phyloP scores from a whole-genome alignment of 2,113 vertebrate species.

The Sinocyclocheilus grahami region DNA sequence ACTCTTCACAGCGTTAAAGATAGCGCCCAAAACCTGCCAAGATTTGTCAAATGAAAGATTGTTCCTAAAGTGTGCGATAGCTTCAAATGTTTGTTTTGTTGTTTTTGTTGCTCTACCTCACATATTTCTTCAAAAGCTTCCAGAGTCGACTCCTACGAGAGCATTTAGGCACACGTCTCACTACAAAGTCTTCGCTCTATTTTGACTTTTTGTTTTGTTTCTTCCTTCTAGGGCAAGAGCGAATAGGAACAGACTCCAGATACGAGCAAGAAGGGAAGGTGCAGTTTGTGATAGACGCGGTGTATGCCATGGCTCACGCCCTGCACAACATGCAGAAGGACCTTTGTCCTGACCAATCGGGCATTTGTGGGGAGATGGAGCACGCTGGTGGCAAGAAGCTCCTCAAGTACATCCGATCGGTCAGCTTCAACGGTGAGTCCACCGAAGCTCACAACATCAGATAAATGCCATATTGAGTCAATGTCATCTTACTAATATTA shows the following conservation, averaged over 20 bases:
- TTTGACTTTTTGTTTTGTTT: background rate
- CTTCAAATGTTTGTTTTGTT: background rate
- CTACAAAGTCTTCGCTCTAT: background rate
- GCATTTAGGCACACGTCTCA: background rate
- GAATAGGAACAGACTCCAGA: slow-evolving; percentile 88
- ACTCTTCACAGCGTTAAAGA: slow-evolving; percentile 34
- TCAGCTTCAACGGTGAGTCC: slow-evolving; percentile 84
- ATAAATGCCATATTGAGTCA: background rate
- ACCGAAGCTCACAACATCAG: background rate
- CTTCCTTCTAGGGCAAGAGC: slow-evolving; percentile 84
- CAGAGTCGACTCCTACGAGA: background rate
- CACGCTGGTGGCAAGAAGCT: slow-evolving; percentile 86
- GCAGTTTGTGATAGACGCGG: slow-evolving; percentile 93
- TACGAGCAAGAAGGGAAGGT: slow-evolving; percentile 98
- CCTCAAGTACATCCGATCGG: slow-evolving; percentile 89
- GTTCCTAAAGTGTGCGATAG: slow-evolving; percentile 5
- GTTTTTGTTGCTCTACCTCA: background rate
- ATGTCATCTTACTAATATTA: background rate
- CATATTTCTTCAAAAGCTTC: slow-evolving; percentile 16
- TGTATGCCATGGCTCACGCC: slow-evolving; percentile 93
- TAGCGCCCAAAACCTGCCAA: slow-evolving; percentile 32
- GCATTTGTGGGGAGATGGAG: slow-evolving; percentile 91
- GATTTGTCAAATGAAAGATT: slow-evolving; percentile 15
- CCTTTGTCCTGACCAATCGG: slow-evolving; percentile 83
- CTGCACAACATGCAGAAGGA: slow-evolving; percentile 95